Evolutionary conservation across 2,797 vertebrate genomes (phyloP).

Genomic region (Allobates femoralis): DNA sequence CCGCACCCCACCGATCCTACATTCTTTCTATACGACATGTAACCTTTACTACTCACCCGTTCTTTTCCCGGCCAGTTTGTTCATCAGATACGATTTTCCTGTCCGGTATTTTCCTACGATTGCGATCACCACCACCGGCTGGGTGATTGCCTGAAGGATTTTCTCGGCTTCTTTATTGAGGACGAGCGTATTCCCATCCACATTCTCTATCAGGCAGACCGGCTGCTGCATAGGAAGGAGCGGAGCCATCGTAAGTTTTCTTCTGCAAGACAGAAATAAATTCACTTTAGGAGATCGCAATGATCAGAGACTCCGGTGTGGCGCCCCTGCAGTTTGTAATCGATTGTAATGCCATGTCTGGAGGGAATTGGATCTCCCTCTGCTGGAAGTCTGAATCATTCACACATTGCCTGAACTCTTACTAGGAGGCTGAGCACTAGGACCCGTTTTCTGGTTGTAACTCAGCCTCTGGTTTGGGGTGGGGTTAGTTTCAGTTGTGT

Average conservation of each 20-base stretch:
- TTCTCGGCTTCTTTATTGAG: slow-evolving; percentile 51
- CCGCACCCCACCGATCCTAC: no score
- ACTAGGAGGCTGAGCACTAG: no score
- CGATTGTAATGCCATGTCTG: no score
- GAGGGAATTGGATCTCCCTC: no score
- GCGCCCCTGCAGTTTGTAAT: no score
- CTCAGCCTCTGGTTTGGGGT: no score
- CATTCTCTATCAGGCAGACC: slow-evolving; percentile 67
- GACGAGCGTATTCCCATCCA: neutral
- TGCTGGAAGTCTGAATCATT: no score
- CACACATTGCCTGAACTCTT: no score
- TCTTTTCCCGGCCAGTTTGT: slow-evolving; percentile 64
- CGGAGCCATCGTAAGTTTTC: neutral
- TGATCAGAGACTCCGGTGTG: no score
- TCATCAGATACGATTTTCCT: slow-evolving; percentile 72
- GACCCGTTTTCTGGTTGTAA: no score
- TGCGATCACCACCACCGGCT: slow-evolving; percentile 70
- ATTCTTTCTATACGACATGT: neutral
- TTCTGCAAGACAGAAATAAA: neutral
- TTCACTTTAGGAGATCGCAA: no score
- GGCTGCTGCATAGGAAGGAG: slow-evolving; percentile 64
- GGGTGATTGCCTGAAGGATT: slow-evolving; percentile 58
- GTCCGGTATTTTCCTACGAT: slow-evolving; percentile 67
- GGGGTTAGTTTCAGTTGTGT: no score
- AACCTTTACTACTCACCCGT: slow-evolving; percentile 57